Evolutionary conservation across 2,888 invertebrate species (phyloP).

Genomic region (Morpho deidamia): DNA sequence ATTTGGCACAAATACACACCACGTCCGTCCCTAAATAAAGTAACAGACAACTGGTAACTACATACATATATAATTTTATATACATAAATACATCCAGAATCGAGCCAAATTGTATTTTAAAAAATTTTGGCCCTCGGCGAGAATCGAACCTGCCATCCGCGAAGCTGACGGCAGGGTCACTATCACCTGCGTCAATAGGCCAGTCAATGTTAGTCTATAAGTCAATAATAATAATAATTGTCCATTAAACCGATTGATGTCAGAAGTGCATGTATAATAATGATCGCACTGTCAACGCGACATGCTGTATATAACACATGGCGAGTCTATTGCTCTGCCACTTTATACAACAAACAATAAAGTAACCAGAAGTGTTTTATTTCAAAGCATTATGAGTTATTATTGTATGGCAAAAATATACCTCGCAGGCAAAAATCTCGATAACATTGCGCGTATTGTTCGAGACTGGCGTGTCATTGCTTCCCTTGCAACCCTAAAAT

Average conservation of each 20-base stretch:
- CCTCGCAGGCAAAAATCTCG: slow-evolving; percentile 8
- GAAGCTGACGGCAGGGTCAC: too few species aligned
- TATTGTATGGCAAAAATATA: slow-evolving; percentile 7
- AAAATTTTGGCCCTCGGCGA: too few species aligned
- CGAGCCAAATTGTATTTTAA: too few species aligned
- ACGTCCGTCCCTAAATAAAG: too few species aligned
- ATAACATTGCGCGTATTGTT: slow-evolving; percentile 50
- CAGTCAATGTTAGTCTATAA: background rate
- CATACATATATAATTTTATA: too few species aligned
- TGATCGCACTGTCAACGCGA: slow-evolving; percentile 67
- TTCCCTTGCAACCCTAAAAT: slow-evolving; percentile 76
- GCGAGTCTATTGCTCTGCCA: slow-evolving; percentile 44
- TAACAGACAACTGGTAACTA: too few species aligned
- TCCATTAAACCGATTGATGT: slow-evolving; percentile 36
- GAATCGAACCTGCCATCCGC: too few species aligned
- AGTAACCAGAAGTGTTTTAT: slow-evolving; percentile 4
- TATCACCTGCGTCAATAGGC: too few species aligned
- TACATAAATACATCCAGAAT: too few species aligned
- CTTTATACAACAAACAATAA: slow-evolving; percentile 14
- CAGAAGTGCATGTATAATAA: slow-evolving; percentile 54
- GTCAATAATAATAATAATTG: slow-evolving; percentile 7
- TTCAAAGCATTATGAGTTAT: slow-evolving; percentile 8
- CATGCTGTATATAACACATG: slow-evolving; percentile 67
- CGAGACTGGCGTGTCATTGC: slow-evolving; percentile 71
- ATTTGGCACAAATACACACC: too few species aligned